Conservation (phyloP, 2,797 vertebrate species). For the Spea hammondii region DNA sequence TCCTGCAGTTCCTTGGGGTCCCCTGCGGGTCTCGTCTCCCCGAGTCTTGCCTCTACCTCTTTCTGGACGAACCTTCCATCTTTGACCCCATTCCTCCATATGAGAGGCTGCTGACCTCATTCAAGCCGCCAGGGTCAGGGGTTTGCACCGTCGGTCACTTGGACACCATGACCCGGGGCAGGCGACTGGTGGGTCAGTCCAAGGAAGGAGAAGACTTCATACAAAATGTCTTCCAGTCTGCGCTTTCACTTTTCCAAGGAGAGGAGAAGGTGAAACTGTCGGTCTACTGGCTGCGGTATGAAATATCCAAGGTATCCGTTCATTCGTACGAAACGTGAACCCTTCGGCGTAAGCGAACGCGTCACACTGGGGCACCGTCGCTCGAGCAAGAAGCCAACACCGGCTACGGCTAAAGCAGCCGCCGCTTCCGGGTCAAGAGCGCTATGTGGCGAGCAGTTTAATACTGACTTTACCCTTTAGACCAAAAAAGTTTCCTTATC, state of each 20-base stretch:
- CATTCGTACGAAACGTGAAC: too few species aligned
- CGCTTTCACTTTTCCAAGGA: conserved; percentile 71
- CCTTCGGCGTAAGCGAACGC: too few species aligned
- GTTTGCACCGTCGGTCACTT: conserved; percentile 77
- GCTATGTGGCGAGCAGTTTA: too few species aligned
- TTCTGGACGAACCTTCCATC: conserved; percentile 79
- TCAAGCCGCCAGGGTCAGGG: conserved; percentile 66
- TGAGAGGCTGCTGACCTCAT: conserved; percentile 72
- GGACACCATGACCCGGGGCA: conserved; percentile 67
- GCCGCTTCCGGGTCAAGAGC: too few species aligned
- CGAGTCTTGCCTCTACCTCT: conserved; percentile 67
- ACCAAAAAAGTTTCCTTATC: too few species aligned
- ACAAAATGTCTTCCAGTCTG: conserved; percentile 74
- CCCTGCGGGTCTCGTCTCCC: conserved; percentile 68
- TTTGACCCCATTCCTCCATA: conserved; percentile 64
- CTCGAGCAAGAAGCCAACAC: too few species aligned
- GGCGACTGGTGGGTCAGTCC: conserved; percentile 70
- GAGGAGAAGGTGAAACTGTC: conserved; percentile 73
- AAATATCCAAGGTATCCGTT: conserved; percentile 83
- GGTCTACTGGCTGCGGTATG: conserved; percentile 82
- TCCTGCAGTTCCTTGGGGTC: conserved; percentile 87
- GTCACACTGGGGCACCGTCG: neutral
- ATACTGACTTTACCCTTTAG: too few species aligned
- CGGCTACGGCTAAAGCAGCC: too few species aligned
- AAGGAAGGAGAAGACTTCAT: conserved; percentile 88